These are phyloP conservation scores for Otolemur crassicaudatus DNA, from an alignment of 2,797 vertebrate genomes.

Conservation along the genomic window DNA sequence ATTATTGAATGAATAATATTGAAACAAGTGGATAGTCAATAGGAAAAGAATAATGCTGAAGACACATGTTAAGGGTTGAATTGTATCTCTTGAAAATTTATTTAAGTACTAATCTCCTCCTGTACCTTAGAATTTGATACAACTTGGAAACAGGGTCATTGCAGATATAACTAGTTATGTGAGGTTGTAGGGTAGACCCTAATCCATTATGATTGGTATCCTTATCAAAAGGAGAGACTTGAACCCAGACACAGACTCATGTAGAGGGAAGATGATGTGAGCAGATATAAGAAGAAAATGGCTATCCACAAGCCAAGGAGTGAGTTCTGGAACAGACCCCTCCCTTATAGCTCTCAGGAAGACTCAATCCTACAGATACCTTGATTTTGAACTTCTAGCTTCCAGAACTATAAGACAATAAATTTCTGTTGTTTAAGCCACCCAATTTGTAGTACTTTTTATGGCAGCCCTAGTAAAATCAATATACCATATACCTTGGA, in stretches of 20 bases:
- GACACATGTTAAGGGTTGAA: neutral
- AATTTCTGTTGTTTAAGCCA: neutral
- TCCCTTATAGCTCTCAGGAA: neutral
- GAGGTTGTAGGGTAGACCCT: neutral
- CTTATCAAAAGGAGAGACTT: neutral
- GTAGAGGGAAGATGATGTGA: neutral
- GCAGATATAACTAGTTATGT: neutral
- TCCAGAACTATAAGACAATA: neutral
- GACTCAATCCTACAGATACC: neutral
- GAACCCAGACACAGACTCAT: neutral
- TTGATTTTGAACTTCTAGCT: neutral
- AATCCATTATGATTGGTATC: neutral
- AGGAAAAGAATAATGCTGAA: slow-evolving; percentile 17
- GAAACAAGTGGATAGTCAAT: neutral
- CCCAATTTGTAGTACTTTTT: neutral
- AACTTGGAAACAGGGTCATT: slow-evolving; percentile 1
- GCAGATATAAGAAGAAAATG: neutral
- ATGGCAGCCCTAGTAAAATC: neutral
- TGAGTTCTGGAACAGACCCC: neutral
- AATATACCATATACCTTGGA: neutral
- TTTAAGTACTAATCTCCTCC: neutral
- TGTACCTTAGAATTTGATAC: neutral
- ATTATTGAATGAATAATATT: neutral
- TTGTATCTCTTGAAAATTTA: neutral
- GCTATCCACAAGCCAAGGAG: neutral